phyloP scores from a whole-genome alignment of 2,888 invertebrate species.

The Gryllus longicercus region DNA sequence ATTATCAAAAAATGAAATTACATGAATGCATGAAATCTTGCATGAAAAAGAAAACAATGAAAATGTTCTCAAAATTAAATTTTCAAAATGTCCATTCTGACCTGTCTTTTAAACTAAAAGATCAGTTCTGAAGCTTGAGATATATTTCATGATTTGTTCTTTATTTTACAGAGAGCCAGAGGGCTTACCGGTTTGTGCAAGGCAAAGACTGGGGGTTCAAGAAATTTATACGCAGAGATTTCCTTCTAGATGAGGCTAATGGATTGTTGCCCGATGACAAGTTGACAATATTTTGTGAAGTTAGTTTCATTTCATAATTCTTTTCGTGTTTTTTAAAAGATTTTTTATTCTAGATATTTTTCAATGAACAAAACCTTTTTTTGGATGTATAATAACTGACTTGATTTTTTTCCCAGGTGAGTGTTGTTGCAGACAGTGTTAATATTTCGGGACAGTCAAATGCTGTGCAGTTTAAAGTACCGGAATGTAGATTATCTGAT shows the following conservation, averaged over 20 bases:
- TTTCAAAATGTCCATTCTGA: neutral
- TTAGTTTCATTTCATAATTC: constrained; percentile 45
- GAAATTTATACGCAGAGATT: constrained; percentile 98
- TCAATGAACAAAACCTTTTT: neutral
- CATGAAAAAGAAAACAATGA: neutral
- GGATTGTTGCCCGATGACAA: constrained; percentile 98
- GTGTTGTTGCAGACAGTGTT: constrained; percentile 97
- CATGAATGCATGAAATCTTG: no score
- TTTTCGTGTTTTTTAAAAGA: neutral
- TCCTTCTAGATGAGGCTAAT: constrained; percentile 97
- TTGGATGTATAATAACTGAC: neutral
- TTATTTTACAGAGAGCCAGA: constrained; percentile 63
- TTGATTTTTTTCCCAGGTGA: constrained; percentile 56
- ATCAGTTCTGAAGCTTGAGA: neutral
- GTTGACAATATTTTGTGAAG: constrained; percentile 99
- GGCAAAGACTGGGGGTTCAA: constrained; percentile 99
- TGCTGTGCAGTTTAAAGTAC: constrained; percentile 95
- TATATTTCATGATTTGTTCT: neutral
- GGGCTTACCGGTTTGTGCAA: constrained; percentile 99
- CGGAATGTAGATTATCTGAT: constrained; percentile 89
- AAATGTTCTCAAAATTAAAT: neutral
- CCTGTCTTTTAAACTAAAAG: neutral
- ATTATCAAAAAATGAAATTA: no score
- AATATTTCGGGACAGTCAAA: constrained; percentile 99
- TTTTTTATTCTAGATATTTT: neutral